Conservation (phyloP, 2,888 invertebrate species). For the Pyrrhia umbra region DNA sequence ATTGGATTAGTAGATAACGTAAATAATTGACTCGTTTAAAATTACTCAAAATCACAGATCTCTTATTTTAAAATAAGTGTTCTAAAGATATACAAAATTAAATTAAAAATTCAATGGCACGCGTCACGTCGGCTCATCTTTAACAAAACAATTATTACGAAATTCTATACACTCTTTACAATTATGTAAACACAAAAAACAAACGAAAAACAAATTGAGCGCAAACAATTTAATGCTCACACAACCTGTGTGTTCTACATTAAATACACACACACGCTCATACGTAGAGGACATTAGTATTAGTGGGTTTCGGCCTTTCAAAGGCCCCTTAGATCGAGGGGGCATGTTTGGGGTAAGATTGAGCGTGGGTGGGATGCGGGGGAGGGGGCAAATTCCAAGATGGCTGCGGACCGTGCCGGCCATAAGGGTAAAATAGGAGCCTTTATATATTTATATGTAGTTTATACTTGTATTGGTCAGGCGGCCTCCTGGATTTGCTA, state of each 20-base stretch:
- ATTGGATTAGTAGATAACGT: no score
- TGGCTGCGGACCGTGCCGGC: slow-evolving; percentile 88
- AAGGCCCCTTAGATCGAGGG: slow-evolving; percentile 88
- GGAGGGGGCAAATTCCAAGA: slow-evolving; percentile 84
- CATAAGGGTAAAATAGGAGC: slow-evolving; percentile 89
- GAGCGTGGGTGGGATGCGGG: slow-evolving; percentile 83
- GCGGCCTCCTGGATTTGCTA: slow-evolving; percentile 69
- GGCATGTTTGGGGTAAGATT: slow-evolving; percentile 88
- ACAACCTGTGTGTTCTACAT: slow-evolving; percentile 66
- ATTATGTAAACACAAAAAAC: slow-evolving; percentile 51
- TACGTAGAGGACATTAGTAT: slow-evolving; percentile 88
- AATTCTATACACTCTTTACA: slow-evolving; percentile 31
- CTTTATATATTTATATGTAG: slow-evolving; percentile 82
- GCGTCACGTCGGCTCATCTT: background rate
- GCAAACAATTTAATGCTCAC: slow-evolving; percentile 70
- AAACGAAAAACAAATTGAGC: slow-evolving; percentile 69
- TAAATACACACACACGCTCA: slow-evolving; percentile 66
- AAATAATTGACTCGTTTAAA: no score
- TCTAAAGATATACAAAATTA: no score
- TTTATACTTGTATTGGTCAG: slow-evolving; percentile 86
- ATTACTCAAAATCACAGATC: no score
- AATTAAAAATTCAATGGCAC: background rate
- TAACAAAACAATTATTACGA: slow-evolving; percentile 14
- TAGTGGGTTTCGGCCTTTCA: slow-evolving; percentile 89
- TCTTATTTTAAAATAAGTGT: no score